phyloP scores from a whole-genome alignment of 2,113 vertebrate genomes.

The Dasypus novemcinctus region DNA sequence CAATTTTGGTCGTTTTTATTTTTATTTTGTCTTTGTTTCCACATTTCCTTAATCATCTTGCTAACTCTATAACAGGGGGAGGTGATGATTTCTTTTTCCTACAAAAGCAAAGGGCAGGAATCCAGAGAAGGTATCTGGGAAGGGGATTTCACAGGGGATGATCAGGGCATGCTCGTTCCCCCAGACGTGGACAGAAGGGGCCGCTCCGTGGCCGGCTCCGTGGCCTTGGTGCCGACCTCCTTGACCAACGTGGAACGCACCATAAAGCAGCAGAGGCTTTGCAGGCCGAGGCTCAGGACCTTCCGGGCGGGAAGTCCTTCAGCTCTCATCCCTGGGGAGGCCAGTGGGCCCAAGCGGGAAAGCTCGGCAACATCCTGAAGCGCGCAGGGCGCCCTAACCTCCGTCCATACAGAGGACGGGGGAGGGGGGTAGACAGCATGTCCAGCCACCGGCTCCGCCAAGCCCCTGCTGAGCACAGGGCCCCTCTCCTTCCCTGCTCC shows the following conservation, averaged over 20 bases:
- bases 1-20: background rate
- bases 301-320: background rate
- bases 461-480: background rate
- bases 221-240: too few species aligned
- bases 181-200: background rate
- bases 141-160: background rate
- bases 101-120: too few species aligned
- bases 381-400: fast-evolving
- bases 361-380: background rate
- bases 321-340: background rate
- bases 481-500: background rate
- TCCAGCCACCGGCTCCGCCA: background rate
- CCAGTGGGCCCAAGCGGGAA: background rate
- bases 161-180: too few species aligned
- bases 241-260: background rate
- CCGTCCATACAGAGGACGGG: background rate
- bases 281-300: too few species aligned
- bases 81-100: too few species aligned
- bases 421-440: too few species aligned
- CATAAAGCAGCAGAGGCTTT: too few species aligned
- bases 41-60: background rate
- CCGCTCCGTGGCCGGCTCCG: background rate
- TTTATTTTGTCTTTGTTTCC: background rate
- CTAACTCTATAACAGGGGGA: background rate
- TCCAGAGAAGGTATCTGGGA: background rate